A percentile compares a stretch with the other conserved stretches of the same genome.
phyloP scores from a whole-genome alignment of 2,113 vertebrate species.

The Prunella fulvescens region DNA sequence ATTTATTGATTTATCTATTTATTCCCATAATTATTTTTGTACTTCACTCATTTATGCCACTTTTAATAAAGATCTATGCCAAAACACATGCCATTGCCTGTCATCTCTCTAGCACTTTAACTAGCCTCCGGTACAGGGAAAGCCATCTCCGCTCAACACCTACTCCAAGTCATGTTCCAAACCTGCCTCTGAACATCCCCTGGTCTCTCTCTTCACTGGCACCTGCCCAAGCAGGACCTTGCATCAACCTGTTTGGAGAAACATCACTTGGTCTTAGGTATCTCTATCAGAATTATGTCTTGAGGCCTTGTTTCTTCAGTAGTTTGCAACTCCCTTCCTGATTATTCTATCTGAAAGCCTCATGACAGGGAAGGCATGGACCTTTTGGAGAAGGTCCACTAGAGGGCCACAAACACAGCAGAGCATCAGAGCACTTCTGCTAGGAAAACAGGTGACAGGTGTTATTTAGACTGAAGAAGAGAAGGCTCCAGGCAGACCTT shows the following conservation, averaged over 20 bases:
- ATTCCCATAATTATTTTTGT: neutral
- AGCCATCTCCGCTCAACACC: accelerated
- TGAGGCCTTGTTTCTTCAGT: accelerated
- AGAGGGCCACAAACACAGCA: accelerated
- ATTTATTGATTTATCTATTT: no score
- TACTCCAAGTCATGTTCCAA: accelerated
- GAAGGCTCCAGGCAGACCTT: accelerated
- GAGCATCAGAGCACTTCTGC: accelerated
- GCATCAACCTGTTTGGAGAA: accelerated
- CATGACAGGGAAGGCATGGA: accelerated
- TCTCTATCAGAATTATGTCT: accelerated
- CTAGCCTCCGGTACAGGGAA: accelerated
- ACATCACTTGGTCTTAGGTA: accelerated
- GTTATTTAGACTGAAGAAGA: accelerated
- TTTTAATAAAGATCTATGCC: neutral
- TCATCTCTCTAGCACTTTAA: accelerated
- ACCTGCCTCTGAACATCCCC: accelerated
- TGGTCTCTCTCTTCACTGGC: accelerated
- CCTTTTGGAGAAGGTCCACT: accelerated
- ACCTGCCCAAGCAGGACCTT: accelerated
- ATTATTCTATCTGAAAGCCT: accelerated
- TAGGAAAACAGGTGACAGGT: accelerated
- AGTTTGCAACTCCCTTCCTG: accelerated
- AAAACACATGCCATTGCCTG: accelerated
- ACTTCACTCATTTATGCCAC: neutral